Base-by-base conservation (phyloP, 1,140 invertebrate genomes). In the Solen grandis region DNA sequence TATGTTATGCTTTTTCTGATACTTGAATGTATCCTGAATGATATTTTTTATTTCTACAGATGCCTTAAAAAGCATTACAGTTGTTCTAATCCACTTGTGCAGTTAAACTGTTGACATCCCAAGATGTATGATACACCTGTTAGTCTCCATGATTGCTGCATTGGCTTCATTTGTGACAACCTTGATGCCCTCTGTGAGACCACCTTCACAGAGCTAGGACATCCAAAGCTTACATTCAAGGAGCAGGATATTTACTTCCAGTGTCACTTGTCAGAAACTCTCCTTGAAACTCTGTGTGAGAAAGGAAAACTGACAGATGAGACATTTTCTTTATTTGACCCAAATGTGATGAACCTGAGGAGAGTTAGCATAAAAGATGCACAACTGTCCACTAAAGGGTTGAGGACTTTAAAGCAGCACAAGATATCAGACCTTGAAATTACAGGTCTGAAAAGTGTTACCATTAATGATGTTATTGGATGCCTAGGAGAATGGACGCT, bases 401-500 rank as follows among this genome's bases (percentile, higher is more conserved):
- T 96, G 57, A 93, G 94, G 84, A 92, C 95, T 46, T 91, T 96
- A 33, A 94, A 93, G 79, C 92, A 94, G 70, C 95, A 96, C 89
- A 95, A 95, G 66, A 91, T 93, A 33, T 89, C 89, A 22, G 90
- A 92, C 50, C 82, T 96, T 77, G 94, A 95, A 90, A 94, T 94
- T 52, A 94, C 93, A 81, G 93, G 94, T 46, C 90, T 95, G 52
- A 94, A 94, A 85, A 85, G 86, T 62, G 93, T 95, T 5, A 93
- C 94, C 55, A 94, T 95, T 29, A 94, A 95, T 89, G 95, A 95
- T 87, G 89, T 95, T 16, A 94, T 95, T 87, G 94, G 94, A 72
- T 96, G 95, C 91, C 93, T 96, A 57, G 94, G 95, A 68, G 95
- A 96, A 83, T 96, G 95, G 95, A 95, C 95, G 54, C 86, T 95